Percentiles rank a stretch among this genome's conserved stretches.
These are phyloP conservation scores for Lepeophtheirus salmonis DNA, from an alignment of 1,140 invertebrate genomes.

Conservation along the genomic window DNA sequence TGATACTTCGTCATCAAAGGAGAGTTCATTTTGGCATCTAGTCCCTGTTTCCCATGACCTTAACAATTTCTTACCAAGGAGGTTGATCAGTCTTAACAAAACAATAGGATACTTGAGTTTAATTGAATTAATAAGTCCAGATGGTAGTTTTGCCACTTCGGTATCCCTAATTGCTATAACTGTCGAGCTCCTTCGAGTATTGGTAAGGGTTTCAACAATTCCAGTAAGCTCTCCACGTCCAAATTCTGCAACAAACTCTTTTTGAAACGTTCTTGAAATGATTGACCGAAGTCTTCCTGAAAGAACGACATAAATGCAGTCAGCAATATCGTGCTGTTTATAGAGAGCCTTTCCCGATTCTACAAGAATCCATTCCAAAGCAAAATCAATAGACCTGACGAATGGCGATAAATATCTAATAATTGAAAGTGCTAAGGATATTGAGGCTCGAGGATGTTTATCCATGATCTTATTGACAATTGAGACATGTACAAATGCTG, in stretches of 20 bases:
- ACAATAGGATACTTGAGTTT: constrained; percentile 89
- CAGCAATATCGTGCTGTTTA: constrained; percentile 81
- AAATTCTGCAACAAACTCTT: constrained; percentile 90
- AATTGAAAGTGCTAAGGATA: constrained; percentile 81
- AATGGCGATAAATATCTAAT: constrained; percentile 80
- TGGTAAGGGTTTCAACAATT: constrained; percentile 92
- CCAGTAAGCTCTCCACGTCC: constrained; percentile 93
- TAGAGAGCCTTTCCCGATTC: constrained; percentile 90
- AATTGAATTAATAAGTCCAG: constrained; percentile 93
- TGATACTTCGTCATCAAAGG: constrained; percentile 15
- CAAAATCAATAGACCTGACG: constrained; percentile 96
- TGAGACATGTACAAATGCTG: constrained; percentile 44
- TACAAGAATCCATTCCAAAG: constrained; percentile 89
- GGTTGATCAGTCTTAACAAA: constrained; percentile 78
- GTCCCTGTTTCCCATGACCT: constrained; percentile 41
- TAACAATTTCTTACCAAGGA: constrained; percentile 74
- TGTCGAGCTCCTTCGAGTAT: constrained; percentile 80
- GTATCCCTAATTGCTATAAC: constrained; percentile 94
- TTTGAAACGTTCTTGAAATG: constrained; percentile 62
- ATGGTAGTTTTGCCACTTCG: constrained; percentile 86
- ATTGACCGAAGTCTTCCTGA: constrained; percentile 90
- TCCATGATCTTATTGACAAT: constrained; percentile 59
- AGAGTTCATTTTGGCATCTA: constrained; percentile 34
- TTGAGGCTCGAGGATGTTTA: constrained; percentile 65
- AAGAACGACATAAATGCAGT: constrained; percentile 88